These are phyloP conservation scores for Acrocephalus scirpaceus DNA, from an alignment of 2,797 vertebrate species.

Conservation along the genomic window DNA sequence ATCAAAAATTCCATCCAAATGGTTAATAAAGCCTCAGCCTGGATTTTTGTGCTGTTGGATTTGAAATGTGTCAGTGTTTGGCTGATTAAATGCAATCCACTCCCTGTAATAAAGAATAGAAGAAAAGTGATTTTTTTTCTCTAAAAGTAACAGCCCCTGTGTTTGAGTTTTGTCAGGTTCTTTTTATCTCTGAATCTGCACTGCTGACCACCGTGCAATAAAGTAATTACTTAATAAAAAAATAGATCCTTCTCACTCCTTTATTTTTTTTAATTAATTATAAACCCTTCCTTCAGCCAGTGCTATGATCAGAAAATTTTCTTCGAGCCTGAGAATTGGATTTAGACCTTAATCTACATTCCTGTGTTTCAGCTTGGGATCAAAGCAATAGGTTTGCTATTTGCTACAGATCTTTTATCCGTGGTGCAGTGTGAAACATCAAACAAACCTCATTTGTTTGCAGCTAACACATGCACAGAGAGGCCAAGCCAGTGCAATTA, in stretches of 20 bases:
- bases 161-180: background rate
- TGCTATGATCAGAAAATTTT: background rate
- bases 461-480: background rate
- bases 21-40: background rate
- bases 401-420: slow-evolving; percentile 9
- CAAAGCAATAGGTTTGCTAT: background rate
- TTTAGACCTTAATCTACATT: background rate
- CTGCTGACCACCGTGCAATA: background rate
- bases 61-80: background rate
- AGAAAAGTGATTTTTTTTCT: background rate
- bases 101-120: background rate
- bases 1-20: background rate
- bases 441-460: slow-evolving; percentile 44
- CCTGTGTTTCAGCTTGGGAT: background rate
- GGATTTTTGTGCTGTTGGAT: background rate
- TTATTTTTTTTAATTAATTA: background rate
- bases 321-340: background rate
- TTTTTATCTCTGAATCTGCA: background rate
- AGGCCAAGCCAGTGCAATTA: background rate
- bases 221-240: background rate
- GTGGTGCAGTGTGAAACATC: background rate
- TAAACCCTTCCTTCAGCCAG: background rate
- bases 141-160: background rate
- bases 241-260: background rate
- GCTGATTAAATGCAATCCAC: background rate